These are phyloP conservation scores for Semicossyphus pulcher DNA, from an alignment of 2,113 vertebrate genomes.

Conservation along the genomic window DNA sequence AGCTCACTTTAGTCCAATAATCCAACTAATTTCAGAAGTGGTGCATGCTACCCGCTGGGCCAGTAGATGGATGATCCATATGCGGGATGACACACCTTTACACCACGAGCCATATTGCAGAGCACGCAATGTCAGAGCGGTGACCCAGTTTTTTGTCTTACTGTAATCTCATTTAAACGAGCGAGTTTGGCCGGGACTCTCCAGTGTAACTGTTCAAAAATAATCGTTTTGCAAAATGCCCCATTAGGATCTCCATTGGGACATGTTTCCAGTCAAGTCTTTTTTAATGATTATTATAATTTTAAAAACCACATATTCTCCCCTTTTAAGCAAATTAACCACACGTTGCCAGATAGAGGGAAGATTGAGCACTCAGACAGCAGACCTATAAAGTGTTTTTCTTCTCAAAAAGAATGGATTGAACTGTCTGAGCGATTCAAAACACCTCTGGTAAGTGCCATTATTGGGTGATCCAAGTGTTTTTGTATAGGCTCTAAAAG, in stretches of 20 bases:
- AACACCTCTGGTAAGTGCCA: slow-evolving; percentile 49
- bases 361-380: background rate
- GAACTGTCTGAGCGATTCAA: slow-evolving; percentile 50
- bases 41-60: slow-evolving; percentile 61
- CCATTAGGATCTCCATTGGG: slow-evolving; percentile 10
- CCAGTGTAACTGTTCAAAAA: slow-evolving; percentile 10
- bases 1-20: slow-evolving; percentile 67
- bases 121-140: slow-evolving; percentile 20
- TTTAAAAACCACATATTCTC: background rate
- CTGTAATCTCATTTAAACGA: slow-evolving; percentile 22
- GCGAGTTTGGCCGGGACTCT: slow-evolving; percentile 5
- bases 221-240: slow-evolving; percentile 8
- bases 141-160: slow-evolving; percentile 23
- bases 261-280: slow-evolving; percentile 7
- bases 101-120: slow-evolving; percentile 20
- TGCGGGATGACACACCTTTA: slow-evolving; percentile 64
- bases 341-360: slow-evolving; percentile 3
- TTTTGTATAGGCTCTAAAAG: slow-evolving; percentile 52
- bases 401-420: slow-evolving; percentile 39
- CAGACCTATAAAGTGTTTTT: slow-evolving; percentile 3
- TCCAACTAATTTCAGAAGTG: slow-evolving; percentile 69
- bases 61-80: slow-evolving; percentile 66
- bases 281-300: slow-evolving; percentile 26
- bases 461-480: slow-evolving; percentile 55
- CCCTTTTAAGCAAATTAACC: background rate